Base-by-base conservation (phyloP, 2,113 vertebrate species). In the Microcebus ravelobensis region DNA sequence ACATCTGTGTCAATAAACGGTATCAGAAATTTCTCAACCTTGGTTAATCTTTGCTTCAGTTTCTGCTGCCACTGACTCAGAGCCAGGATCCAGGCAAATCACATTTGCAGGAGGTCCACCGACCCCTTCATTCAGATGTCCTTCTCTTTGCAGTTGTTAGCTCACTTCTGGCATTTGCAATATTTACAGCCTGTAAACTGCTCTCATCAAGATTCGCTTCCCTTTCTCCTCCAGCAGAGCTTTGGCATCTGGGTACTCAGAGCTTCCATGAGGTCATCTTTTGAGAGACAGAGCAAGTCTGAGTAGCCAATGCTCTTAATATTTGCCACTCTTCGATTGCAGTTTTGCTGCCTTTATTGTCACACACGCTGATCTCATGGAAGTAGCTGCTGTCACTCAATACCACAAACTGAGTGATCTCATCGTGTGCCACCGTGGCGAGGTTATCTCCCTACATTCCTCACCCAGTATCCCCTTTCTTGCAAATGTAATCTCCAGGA, bases 231-330 rank as follows among this genome's bases (percentile, higher is more conserved):
- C 99, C 94, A 99, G 97, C 99, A 99, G 98, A 29, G 99, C 98
- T 90, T 99, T 99, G 79, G 99, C 99, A 23, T 99, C 99, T 0
- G 99, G 99, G 77, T 99, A 99, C 96, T 99, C 99, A 1, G 98
- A 63, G 99, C 99, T 98, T 99, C 99, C 99, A 99, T 99, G 95
- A 99, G 99, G 97, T 99, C 99, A 17, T 99, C 99, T 97, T 99
- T 99, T 93, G 99, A 99, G 6, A 99, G 99, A 90, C 99, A 99
- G 98, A 99, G 99, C 79, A 99, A 98, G 92, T 99, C 99, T 0
- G 99, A 99, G 97, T 99, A 99, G 2, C 99, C 99, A 79, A 99
- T 99, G 95, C 99, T 99, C 97, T 98, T 99, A 97, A 99, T 99
- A 98, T 99, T 99, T 63, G 99, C 99, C 0, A 99, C 99, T 98